Base-by-base conservation (phyloP, 1,140 invertebrate genomes). In the Hycleus cichorii region DNA sequence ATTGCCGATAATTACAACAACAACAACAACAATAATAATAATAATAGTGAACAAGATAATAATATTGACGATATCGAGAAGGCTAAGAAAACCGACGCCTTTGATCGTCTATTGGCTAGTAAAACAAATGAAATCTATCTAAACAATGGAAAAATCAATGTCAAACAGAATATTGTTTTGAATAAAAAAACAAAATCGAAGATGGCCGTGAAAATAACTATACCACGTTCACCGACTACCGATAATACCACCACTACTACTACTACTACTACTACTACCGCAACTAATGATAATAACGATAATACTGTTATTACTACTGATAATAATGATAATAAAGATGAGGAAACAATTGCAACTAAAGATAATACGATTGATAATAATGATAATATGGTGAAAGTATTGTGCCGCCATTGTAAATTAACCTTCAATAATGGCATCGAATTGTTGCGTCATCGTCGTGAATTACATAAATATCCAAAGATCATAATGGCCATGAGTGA, bases 401-500 rank as follows among this genome's bases (percentile, higher is more conserved):
- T 27, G 5, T 53, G 51, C 7, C 39, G 39, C n/a, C n/a, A 52
- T 6, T 64, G 62, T 12, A 39, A 42, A 8, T 43, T 48, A 52
- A 43, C 61, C 26, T 65, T 65, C 26, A 39, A 44, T 0, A 64
- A 57, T 38, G 57, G 62, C 7, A 39, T 68, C 3, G 62, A 66
- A 9, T 45, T 68, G 5, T 47, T 66, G n/a, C 49, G 64, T 8
- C 66, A 68, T 43, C 58, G 51, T 40, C 49, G 64, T 49, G 54
- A 54, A 11, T 42, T 11, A 12, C 66, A 68, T 49, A 51, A 27
- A 26, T 44, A 32, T 27, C 50, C 57, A 7, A 66, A 54, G 54
- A 57, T 63, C 18, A 11, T 56, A 24, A 44, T 66, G 40, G 49
- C 62, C 0, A 43, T 42, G 6, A 43, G 59, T 24, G 62, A 68